Evolutionary conservation across 2,888 invertebrate genomes (phyloP).

Genomic region (Bibio marci): DNA sequence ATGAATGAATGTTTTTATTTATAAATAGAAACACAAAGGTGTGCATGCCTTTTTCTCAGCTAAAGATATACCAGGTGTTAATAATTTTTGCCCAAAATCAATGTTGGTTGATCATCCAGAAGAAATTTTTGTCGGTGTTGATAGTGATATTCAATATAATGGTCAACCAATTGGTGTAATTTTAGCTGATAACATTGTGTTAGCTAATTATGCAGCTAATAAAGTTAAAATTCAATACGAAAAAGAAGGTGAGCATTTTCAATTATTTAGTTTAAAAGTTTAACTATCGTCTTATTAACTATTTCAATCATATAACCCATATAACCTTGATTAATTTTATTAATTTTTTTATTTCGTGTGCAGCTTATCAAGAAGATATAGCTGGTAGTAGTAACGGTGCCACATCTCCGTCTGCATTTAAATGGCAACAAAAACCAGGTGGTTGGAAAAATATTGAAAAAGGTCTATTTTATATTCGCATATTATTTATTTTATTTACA

Average conservation of each 20-base stretch:
- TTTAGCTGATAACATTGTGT: constrained; percentile 36
- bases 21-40: constrained; percentile 26
- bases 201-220: constrained; percentile 36
- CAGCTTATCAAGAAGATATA: neutral
- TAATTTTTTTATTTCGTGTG: neutral
- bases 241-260: constrained; percentile 10
- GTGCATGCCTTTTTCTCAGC: constrained; percentile 42
- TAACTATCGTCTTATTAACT: too few species aligned
- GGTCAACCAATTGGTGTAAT: constrained; percentile 49
- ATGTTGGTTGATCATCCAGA: constrained; percentile 9
- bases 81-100: constrained; percentile 29
- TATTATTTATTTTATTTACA: too few species aligned
- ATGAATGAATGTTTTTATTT: constrained; percentile 19
- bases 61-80: constrained; percentile 46
- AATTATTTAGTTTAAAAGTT: too few species aligned
- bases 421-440: too few species aligned
- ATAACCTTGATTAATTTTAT: too few species aligned
- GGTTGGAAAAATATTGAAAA: too few species aligned
- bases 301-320: too few species aligned
- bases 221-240: constrained; percentile 34
- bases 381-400: too few species aligned
- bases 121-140: constrained; percentile 11
- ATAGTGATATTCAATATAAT: constrained; percentile 21
- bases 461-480: too few species aligned
- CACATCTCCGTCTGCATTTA: too few species aligned